Evolutionary conservation across 2,113 vertebrate genomes (phyloP).

Genomic region (Limnothrissa miodon): DNA sequence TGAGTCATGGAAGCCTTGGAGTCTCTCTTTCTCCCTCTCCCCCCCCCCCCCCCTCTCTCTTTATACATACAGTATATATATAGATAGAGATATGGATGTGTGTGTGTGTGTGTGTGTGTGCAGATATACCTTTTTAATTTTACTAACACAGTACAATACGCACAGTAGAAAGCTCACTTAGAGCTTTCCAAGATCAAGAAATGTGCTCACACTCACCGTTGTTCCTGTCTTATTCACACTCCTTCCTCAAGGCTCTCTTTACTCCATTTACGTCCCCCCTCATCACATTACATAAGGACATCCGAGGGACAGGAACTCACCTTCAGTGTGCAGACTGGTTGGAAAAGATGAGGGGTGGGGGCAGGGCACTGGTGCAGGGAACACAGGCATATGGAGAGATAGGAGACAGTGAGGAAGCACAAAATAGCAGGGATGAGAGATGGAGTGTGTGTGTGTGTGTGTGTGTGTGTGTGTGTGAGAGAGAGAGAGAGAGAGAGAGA

Average conservation of each 20-base stretch:
- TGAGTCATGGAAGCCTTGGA: background rate
- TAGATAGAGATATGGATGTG: too few relatives aligned
- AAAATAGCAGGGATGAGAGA: background rate
- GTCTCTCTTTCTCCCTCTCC: too few relatives aligned
- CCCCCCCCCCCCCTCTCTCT: too few relatives aligned
- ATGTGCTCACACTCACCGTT: background rate
- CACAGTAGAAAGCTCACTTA: background rate
- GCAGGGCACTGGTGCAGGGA: background rate
- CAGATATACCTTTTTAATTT: background rate
- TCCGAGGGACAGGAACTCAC: background rate
- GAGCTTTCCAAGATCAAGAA: background rate
- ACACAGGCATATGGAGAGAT: slow-evolving; percentile 3
- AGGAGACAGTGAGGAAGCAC: slow-evolving; percentile 23
- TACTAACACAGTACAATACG: background rate
- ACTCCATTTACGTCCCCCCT: background rate
- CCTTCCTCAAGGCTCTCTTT: slow-evolving; percentile 15
- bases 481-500: slow-evolving; percentile 13
- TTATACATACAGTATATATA: too few relatives aligned
- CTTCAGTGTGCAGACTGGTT: background rate
- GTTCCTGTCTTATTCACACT: background rate
- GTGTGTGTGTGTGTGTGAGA: too few relatives aligned
- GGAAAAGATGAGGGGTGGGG: background rate
- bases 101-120: too few relatives aligned
- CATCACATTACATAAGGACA: slow-evolving; percentile 13
- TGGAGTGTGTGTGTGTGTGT: too few relatives aligned